Evolutionary conservation across 2,888 invertebrate genomes (phyloP).

Genomic region (Eilema griseolum): DNA sequence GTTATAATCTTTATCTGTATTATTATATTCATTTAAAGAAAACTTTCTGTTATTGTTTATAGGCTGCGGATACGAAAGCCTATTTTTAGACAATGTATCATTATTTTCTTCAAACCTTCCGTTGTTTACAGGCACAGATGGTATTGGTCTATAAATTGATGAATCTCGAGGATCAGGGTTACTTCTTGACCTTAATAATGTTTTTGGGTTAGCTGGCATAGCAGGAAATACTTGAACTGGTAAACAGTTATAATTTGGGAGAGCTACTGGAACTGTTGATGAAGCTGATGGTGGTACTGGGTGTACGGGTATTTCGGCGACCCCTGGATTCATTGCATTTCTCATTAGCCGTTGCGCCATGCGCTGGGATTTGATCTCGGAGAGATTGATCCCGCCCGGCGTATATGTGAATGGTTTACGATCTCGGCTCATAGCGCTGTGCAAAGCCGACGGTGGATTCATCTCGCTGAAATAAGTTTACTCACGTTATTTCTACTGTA

Average conservation of each 20-base stretch:
- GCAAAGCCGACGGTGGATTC: conserved; percentile 94
- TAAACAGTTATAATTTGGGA: conserved; percentile 81
- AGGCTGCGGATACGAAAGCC: conserved; percentile 55
- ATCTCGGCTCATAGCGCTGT: conserved; percentile 96
- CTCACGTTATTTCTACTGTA: conserved; percentile 53
- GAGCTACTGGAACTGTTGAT: conserved; percentile 76
- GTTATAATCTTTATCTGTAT: conserved; percentile 45
- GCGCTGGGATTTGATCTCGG: conserved; percentile 95
- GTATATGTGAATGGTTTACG: conserved; percentile 98
- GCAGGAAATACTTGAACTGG: conserved; percentile 87
- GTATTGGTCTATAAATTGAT: conserved; percentile 49
- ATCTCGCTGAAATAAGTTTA: conserved; percentile 79
- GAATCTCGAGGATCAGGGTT: conserved; percentile 68
- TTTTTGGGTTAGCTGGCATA: conserved; percentile 90
- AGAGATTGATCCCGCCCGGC: conserved; percentile 96
- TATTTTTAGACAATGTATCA: conserved; percentile 59
- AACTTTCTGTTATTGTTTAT: conserved; percentile 65
- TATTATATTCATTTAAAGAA: conserved; percentile 64
- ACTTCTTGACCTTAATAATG: conserved; percentile 77
- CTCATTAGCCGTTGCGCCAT: conserved; percentile 92
- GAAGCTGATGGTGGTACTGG: conserved; percentile 81
- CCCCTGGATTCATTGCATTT: conserved; percentile 89
- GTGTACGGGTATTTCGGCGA: conserved; percentile 88
- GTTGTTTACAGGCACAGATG: conserved; percentile 56
- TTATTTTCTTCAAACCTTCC: conserved; percentile 48